Conservation (phyloP, 2,888 invertebrate species). For the Macaria notata region DNA sequence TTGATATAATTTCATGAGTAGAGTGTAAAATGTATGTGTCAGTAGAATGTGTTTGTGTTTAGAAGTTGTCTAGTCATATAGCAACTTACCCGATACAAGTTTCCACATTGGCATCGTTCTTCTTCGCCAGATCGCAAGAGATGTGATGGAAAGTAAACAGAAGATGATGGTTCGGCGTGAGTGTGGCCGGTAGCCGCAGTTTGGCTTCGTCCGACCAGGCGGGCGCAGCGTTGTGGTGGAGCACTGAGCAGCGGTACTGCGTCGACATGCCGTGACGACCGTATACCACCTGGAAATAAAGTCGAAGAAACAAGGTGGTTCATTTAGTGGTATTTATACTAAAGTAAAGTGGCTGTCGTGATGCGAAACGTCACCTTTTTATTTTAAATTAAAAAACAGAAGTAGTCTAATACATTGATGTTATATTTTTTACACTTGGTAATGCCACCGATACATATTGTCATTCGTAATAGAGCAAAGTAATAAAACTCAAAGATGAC, state of each 20-base stretch:
- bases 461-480: too few species aligned
- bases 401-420: too few species aligned
- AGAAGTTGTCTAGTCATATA: too few species aligned
- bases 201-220: slow-evolving; percentile 97
- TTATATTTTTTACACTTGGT: too few species aligned
- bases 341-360: too few species aligned
- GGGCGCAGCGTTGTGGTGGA: slow-evolving; percentile 95
- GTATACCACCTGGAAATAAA: slow-evolving; percentile 60
- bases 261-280: slow-evolving; percentile 81
- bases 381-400: too few species aligned
- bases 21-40: too few species aligned
- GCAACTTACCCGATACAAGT: slow-evolving; percentile 88
- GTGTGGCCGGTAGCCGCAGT: slow-evolving; percentile 92
- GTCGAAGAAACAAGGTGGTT: neutral
- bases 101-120: slow-evolving; percentile 89
- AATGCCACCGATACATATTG: too few species aligned
- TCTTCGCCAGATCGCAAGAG: slow-evolving; percentile 93
- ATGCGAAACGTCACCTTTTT: too few species aligned
- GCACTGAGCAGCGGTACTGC: slow-evolving; percentile 88
- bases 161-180: slow-evolving; percentile 93
- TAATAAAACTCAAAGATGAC: too few species aligned
- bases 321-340: neutral
- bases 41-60: too few species aligned
- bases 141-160: slow-evolving; percentile 98
- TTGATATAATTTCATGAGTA: too few species aligned